phyloP scores from a whole-genome alignment of 2,888 invertebrate species.

The Heliconius cydno region DNA sequence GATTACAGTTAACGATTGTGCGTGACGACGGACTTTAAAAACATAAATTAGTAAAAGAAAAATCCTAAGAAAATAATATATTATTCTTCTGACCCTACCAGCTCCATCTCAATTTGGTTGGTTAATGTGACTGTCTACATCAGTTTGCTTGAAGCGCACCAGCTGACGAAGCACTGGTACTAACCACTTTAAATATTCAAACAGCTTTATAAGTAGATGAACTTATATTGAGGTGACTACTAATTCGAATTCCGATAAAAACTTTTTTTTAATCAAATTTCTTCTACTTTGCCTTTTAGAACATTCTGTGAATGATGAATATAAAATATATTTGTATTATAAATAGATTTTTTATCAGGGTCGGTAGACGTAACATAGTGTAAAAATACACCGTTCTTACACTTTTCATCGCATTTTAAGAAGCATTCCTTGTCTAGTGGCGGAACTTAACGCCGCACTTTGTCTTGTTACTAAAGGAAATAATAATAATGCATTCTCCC shows the following conservation, averaged over 20 bases:
- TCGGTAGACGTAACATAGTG: neutral
- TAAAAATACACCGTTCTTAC: neutral
- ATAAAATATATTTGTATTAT: no score
- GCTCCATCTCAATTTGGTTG: slow-evolving; percentile 26
- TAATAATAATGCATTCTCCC: no score
- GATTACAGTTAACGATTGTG: neutral
- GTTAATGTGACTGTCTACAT: slow-evolving; percentile 22
- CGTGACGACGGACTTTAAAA: no score
- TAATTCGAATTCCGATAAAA: neutral
- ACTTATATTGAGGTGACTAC: neutral
- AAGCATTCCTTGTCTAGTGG: neutral
- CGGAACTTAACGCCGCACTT: neutral
- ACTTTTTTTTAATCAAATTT: neutral
- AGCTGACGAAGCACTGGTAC: slow-evolving; percentile 1
- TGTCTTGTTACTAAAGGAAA: neutral
- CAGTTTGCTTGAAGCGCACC: slow-evolving; percentile 10
- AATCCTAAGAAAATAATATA: neutral
- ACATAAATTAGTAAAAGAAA: neutral
- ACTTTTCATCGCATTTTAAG: neutral
- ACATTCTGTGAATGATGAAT: no score
- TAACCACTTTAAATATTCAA: slow-evolving; percentile 4
- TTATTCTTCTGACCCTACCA: slow-evolving; percentile 15
- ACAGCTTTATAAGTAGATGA: neutral
- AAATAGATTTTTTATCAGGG: neutral
- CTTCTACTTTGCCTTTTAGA: no score